Base-by-base conservation (phyloP, 2,113 vertebrate species). In the Grallaria varia region DNA sequence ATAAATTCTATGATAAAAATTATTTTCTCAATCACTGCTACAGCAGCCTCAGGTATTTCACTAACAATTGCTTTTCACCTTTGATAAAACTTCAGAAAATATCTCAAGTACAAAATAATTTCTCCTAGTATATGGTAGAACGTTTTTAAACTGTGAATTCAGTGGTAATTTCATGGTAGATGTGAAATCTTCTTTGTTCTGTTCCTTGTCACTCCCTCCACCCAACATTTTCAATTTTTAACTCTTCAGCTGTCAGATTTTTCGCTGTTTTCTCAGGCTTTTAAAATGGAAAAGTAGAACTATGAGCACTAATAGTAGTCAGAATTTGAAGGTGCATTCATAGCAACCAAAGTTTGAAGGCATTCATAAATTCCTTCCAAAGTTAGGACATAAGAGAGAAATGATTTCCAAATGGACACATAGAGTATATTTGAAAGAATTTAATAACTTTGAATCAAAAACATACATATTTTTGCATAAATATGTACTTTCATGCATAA, bases 131-230 rank as follows among this genome's bases (percentile, higher is more conserved):
- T 81, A 93, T 44, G 10, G 28, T 53, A 90, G 58, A 84, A 88
- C 8, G 89, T 59, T 66, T 92, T 71, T 16, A 90, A 96, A 84
- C 45, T 59, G 11, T 82, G 84, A 74, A 50, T 92, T 94, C 74
- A 75, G n/a, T 66, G 42, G 12, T 80, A 94, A 89, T 96, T 95
- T 96, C 39, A 58, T 69, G 72, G 87, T 86, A 90, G 50, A 90
- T 50, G n/a, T 93, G 55, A 93, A 86, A 84, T 81, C 49, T 42
- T 86, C 44, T 42, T 90, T 93, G 18, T 22, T 74, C 7, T 83
- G 3, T 42, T 88, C 27, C 35, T 21, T 37, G 28, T 67, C n/a
- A 76, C 19, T 37, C 31, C 12, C 14, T 73, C 10, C 21, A 35
- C 28, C 6, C 10, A 28, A 25, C 6, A 44, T 33, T 77, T 87